Conservation (phyloP, 2,888 invertebrate species). For the Deilephila porcellus region DNA sequence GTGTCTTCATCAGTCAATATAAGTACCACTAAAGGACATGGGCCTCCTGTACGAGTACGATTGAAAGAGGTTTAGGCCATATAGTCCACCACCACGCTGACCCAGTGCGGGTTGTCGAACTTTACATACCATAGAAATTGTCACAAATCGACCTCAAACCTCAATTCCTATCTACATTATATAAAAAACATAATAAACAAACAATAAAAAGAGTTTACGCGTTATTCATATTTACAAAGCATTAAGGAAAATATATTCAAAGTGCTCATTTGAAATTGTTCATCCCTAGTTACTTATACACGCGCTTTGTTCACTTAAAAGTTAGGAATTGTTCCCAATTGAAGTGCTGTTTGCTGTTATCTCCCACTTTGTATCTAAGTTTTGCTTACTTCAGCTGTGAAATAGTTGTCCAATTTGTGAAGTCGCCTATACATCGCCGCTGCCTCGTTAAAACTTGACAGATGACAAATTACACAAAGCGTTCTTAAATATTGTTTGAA, state of each 20-base stretch:
- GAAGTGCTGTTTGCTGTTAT: slow-evolving; percentile 6
- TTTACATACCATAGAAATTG: no score
- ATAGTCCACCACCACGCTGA: no score
- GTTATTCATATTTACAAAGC: neutral
- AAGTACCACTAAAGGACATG: no score
- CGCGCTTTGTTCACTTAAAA: slow-evolving; percentile 4
- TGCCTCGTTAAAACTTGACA: neutral
- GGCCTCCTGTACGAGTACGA: no score
- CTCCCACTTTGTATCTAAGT: slow-evolving; percentile 6
- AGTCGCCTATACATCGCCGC: neutral
- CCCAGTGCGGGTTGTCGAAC: no score
- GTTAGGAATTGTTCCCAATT: slow-evolving; percentile 5
- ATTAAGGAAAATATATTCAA: neutral
- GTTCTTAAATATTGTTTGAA: slow-evolving; percentile 1
- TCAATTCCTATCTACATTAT: no score
- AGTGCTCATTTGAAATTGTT: no score
- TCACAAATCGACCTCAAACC: no score
- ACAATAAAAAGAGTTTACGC: neutral
- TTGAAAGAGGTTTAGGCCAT: no score
- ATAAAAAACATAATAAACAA: neutral
- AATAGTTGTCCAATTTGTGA: slow-evolving; percentile 6
- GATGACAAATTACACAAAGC: slow-evolving; percentile 6
- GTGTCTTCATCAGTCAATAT: no score
- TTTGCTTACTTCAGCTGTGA: slow-evolving; percentile 3
- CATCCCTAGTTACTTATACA: neutral